A percentile compares a stretch with the other conserved stretches of the same genome.
phyloP scores from a whole-genome alignment of 2,113 vertebrate species.

The Ursus arctos region DNA sequence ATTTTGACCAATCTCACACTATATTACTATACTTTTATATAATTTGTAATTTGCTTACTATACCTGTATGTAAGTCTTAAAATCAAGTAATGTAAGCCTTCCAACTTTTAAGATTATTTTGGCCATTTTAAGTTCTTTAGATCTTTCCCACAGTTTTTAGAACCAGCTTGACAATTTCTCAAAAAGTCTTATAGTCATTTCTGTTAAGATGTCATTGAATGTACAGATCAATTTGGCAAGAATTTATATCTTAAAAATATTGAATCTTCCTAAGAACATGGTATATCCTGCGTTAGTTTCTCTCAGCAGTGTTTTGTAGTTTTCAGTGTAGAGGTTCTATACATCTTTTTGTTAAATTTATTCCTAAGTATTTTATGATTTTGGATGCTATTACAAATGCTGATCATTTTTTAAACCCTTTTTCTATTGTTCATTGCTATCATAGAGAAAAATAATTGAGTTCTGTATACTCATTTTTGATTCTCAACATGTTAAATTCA shows the following conservation, averaged over 20 bases:
- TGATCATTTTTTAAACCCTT: not conserved
- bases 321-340: not conserved
- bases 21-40: not conserved
- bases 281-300: not conserved
- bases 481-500: not conserved
- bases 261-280: not conserved
- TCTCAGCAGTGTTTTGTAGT: not conserved
- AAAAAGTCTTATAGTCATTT: not conserved
- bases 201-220: conserved; percentile 20
- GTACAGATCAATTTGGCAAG: not conserved
- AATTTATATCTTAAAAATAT: not conserved
- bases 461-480: not conserved
- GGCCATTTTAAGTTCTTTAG: not conserved
- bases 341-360: not conserved
- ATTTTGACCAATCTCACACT: not conserved
- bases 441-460: not conserved
- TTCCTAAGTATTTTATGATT: not conserved
- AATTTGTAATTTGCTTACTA: not conserved
- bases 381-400: not conserved
- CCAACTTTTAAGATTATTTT: conserved; percentile 20
- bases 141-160: not conserved
- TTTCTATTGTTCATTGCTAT: not conserved
- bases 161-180: not conserved
- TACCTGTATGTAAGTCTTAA: not conserved
- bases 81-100: not conserved